Percentiles rank a stretch among this genome's conserved stretches.
These are phyloP conservation scores for Microplitis mediator DNA, from an alignment of 1,140 invertebrate species.

Conservation along the genomic window DNA sequence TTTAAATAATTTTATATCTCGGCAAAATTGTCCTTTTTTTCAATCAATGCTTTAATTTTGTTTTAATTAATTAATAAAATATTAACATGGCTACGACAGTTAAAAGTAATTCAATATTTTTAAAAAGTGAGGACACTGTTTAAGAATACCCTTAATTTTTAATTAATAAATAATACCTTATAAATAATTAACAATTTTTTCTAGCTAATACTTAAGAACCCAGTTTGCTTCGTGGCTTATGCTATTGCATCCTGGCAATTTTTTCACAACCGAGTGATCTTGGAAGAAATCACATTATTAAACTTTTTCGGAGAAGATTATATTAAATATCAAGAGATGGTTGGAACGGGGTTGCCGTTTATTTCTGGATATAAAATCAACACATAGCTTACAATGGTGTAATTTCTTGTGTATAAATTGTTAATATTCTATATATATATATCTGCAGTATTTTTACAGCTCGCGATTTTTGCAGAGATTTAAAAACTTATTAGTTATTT, in stretches of 20 bases:
- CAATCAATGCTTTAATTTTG: too few relatives aligned
- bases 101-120: too few relatives aligned
- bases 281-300: conserved; percentile 91
- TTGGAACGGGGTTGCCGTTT: conserved; percentile 91
- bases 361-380: conserved; percentile 76
- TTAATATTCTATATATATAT: background rate
- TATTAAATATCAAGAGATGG: conserved; percentile 82
- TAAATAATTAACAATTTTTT: conserved; percentile 14
- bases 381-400: conserved; percentile 23
- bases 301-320: conserved; percentile 94
- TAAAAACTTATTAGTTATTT: background rate
- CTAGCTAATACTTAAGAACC: conserved; percentile 88
- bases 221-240: conserved; percentile 86
- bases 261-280: conserved; percentile 85
- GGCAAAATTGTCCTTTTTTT: too few relatives aligned
- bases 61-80: too few relatives aligned
- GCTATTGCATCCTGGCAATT: conserved; percentile 86
- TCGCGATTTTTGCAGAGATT: background rate
- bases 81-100: too few relatives aligned
- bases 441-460: background rate
- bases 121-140: too few relatives aligned
- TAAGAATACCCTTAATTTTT: background rate
- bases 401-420: conserved; percentile 16
- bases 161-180: background rate
- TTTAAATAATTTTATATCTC: too few relatives aligned